Conservation (phyloP, 2,888 invertebrate species). For the Camponotus fellah region DNA sequence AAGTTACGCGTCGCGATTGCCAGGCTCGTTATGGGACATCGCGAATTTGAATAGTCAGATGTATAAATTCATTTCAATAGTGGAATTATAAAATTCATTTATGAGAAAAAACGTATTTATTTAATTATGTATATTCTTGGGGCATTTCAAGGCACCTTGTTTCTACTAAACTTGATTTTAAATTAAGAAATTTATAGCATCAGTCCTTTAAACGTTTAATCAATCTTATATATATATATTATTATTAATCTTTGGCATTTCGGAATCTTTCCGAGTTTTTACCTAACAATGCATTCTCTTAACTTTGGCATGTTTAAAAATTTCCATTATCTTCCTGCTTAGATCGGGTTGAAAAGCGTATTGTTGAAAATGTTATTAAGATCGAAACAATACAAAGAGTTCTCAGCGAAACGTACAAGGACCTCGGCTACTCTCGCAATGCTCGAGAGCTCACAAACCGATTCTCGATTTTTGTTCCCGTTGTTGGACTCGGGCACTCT, state of each 20-base stretch:
- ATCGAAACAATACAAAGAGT: conserved; percentile 59
- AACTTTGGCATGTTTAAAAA: not conserved
- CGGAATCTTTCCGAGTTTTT: not conserved
- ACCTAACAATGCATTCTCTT: not conserved
- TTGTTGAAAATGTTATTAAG: conserved; percentile 62
- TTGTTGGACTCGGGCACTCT: conserved; percentile 60
- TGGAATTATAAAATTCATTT: not conserved
- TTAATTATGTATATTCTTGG: no score
- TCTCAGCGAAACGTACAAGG: conserved; percentile 57
- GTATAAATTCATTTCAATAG: conserved; percentile 6
- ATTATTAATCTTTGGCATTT: not conserved
- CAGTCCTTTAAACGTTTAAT: no score
- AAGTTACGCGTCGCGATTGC: conserved; percentile 5
- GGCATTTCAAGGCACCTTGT: not conserved
- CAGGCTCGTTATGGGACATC: conserved; percentile 13
- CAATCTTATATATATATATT: no score
- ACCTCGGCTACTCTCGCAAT: conserved; percentile 67
- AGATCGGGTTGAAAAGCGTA: conserved; percentile 10
- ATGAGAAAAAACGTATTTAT: not conserved
- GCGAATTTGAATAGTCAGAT: not conserved
- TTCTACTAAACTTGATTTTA: not conserved
- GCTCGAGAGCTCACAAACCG: conserved; percentile 65
- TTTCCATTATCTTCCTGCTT: conserved; percentile 28
- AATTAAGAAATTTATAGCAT: not conserved
- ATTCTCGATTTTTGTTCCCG: conserved; percentile 71